Evolutionary conservation across 2,888 invertebrate genomes (phyloP).

Genomic region (Mythimna vitellina): DNA sequence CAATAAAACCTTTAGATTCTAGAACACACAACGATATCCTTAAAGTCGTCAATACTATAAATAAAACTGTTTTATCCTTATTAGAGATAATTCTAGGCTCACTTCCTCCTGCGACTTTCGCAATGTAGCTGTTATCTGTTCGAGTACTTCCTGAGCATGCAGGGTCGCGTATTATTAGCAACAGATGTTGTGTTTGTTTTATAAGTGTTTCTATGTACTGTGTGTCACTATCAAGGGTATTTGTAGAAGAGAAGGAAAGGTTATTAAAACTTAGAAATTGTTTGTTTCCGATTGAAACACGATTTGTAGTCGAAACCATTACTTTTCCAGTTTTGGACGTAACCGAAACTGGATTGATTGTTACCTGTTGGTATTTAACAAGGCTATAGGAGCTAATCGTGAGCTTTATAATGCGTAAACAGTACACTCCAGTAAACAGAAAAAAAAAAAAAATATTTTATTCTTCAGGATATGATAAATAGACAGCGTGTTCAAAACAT

Average conservation of each 20-base stretch:
- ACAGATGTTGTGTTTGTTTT: constrained; percentile 58
- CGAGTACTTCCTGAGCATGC: constrained; percentile 54
- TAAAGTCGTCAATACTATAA: constrained; percentile 52
- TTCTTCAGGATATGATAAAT: too few species aligned
- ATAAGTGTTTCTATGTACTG: constrained; percentile 46
- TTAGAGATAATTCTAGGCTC: constrained; percentile 46
- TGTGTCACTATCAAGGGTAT: constrained; percentile 34
- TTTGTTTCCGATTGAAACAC: too few species aligned
- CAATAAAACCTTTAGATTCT: constrained; percentile 12
- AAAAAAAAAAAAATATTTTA: too few species aligned
- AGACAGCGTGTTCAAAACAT: too few species aligned
- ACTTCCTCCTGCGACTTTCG: constrained; percentile 55
- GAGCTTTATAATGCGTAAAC: too few species aligned
- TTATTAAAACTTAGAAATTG: too few species aligned
- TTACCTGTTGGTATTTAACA: too few species aligned
- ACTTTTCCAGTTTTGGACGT: too few species aligned
- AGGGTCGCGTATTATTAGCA: constrained; percentile 58
- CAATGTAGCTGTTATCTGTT: constrained; percentile 54
- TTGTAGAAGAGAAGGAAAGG: background rate
- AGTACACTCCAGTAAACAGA: too few species aligned
- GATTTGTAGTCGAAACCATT: too few species aligned
- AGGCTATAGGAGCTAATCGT: too few species aligned
- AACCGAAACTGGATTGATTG: too few species aligned
- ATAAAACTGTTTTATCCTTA: constrained; percentile 49
- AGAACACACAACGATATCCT: constrained; percentile 3